These are phyloP conservation scores for Microplitis deprimator DNA, from an alignment of 2,888 invertebrate genomes.

Conservation along the genomic window DNA sequence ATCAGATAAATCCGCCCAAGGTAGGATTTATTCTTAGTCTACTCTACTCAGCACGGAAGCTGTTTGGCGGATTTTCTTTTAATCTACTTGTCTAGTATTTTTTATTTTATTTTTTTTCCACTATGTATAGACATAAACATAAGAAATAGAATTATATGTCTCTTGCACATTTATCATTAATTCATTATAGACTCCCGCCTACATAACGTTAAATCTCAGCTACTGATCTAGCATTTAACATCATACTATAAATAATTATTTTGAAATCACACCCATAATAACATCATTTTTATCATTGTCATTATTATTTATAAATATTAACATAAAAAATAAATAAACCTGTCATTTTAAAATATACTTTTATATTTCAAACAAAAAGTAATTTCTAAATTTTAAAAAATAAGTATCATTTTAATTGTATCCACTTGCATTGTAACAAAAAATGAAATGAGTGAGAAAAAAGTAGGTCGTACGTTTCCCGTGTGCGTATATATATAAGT, in stretches of 20 bases:
- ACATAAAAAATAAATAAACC: background rate
- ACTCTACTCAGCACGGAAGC: conserved; percentile 44
- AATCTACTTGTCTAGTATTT: conserved; percentile 24
- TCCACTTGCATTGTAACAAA: background rate
- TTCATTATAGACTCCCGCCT: conserved; percentile 19
- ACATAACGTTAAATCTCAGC: conserved; percentile 13
- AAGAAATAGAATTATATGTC: conserved; percentile 19
- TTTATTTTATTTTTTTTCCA: no score
- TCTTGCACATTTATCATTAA: conserved; percentile 28
- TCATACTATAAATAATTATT: conserved; percentile 22
- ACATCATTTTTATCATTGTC: background rate
- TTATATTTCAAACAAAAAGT: background rate
- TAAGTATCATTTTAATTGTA: background rate
- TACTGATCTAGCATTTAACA: conserved; percentile 21
- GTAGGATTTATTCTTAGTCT: background rate
- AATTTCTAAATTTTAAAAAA: background rate
- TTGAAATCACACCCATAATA: conserved; percentile 13
- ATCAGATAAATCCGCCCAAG: conserved; percentile 28
- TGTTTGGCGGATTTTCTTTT: conserved; percentile 46
- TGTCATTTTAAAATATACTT: background rate
- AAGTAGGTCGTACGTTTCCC: conserved; percentile 38
- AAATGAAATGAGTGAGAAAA: background rate
- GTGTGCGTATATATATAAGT: conserved; percentile 48
- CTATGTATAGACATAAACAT: background rate
- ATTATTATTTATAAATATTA: background rate